Conservation (phyloP, 2,888 invertebrate genomes). For the Caenorhabditis becei region DNA sequence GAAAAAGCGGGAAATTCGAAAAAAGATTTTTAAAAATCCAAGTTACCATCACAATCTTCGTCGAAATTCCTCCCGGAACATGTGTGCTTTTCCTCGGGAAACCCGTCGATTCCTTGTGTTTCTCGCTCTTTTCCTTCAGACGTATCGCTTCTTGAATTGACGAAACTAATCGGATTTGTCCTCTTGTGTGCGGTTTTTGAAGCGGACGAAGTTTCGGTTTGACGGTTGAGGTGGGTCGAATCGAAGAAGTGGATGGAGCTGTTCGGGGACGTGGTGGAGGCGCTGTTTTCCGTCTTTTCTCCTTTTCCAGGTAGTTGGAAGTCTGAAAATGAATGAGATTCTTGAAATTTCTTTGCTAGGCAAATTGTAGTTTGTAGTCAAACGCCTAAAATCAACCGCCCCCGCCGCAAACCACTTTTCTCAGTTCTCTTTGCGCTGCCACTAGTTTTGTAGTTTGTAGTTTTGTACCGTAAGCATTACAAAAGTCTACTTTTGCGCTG, state of each 20-base stretch:
- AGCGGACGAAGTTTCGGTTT: neutral
- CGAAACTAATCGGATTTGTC: neutral
- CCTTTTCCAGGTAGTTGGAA: conserved; percentile 3
- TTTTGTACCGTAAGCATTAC: too few species aligned
- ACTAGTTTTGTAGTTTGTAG: too few species aligned
- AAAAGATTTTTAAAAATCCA: too few species aligned
- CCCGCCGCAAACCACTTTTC: too few species aligned
- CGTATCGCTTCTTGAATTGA: conserved; percentile 35
- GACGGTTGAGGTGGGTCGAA: neutral
- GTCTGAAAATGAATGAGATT: conserved; percentile 7
- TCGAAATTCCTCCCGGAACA: neutral
- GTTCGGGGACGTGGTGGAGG: neutral
- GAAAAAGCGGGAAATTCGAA: neutral
- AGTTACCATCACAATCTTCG: neutral
- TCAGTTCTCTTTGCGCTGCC: too few species aligned
- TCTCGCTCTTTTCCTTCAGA: neutral
- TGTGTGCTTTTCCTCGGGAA: neutral
- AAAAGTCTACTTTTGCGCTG: too few species aligned
- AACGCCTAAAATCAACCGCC: too few species aligned
- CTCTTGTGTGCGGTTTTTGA: neutral
- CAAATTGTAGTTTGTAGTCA: too few species aligned
- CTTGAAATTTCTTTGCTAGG: neutral
- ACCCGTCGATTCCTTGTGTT: neutral
- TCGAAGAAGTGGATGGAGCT: neutral
- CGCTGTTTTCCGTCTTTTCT: neutral